These are phyloP conservation scores for Macrotrachela quadricornifera DNA, from an alignment of 1,140 invertebrate genomes.

Conservation along the genomic window DNA sequence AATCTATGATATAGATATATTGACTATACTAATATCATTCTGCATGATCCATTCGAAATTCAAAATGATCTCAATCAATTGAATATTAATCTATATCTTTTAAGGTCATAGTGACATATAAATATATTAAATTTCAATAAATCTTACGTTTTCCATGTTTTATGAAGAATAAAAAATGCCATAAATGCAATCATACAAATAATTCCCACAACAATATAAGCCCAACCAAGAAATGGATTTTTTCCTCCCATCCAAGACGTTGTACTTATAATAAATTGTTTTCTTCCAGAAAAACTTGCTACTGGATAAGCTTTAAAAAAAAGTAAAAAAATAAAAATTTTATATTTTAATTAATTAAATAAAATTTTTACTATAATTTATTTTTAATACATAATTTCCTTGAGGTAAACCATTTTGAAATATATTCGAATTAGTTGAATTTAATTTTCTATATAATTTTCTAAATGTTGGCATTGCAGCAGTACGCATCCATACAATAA, in stretches of 20 bases:
- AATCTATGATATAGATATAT: too few relatives aligned
- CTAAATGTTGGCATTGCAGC: conserved; percentile 81
- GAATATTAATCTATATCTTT: too few relatives aligned
- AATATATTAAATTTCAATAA: too few relatives aligned
- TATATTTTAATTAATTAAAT: neutral
- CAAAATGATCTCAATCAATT: too few relatives aligned
- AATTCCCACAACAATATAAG: conserved; percentile 88
- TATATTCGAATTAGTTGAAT: conserved; percentile 39
- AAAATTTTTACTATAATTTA: conserved; percentile 44
- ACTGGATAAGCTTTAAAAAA: conserved; percentile 56
- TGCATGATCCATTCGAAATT: too few relatives aligned
- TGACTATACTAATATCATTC: too few relatives aligned
- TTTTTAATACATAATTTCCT: conserved; percentile 50
- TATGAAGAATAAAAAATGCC: conserved; percentile 72
- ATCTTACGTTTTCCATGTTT: neutral
- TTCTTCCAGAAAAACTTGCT: conserved; percentile 65
- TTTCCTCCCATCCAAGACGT: conserved; percentile 86
- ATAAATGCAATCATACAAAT: conserved; percentile 74
- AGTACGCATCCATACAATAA: conserved; percentile 96
- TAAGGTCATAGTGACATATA: too few relatives aligned
- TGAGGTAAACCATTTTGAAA: conserved; percentile 44
- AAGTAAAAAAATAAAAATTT: neutral
- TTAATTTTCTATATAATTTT: conserved; percentile 65
- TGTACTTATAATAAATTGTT: conserved; percentile 82
- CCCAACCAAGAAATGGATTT: conserved; percentile 90